phyloP scores from a whole-genome alignment of 2,888 invertebrate genomes.

The Melikaiella ostensackeni region DNA sequence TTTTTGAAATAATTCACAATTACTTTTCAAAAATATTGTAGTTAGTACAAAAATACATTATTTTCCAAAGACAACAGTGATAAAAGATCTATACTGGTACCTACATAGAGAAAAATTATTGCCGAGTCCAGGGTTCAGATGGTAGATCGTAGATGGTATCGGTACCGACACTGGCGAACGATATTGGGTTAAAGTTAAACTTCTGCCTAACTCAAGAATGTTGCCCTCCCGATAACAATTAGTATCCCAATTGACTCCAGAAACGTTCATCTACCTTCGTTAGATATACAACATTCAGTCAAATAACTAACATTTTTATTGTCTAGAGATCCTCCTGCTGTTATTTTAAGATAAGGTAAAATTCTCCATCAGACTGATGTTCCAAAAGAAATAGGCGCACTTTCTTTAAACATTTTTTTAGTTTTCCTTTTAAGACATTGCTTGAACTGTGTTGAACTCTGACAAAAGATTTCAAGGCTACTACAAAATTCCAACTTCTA shows the following conservation, averaged over 20 bases:
- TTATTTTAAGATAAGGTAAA: neutral
- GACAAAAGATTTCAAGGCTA: too few relatives aligned
- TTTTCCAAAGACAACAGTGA: neutral
- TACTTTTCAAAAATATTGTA: too few relatives aligned
- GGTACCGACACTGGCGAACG: constrained; percentile 3
- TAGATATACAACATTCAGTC: constrained; percentile 16
- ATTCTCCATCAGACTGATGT: neutral
- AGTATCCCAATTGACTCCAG: constrained; percentile 24
- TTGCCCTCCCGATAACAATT: constrained; percentile 22
- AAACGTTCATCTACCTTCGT: constrained; percentile 24
- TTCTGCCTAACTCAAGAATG: constrained; percentile 21
- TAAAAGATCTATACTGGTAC: constrained; percentile 1
- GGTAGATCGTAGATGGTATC: constrained; percentile 4
- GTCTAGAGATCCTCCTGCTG: neutral
- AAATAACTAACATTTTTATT: constrained; percentile 31
- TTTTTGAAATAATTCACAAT: too few relatives aligned
- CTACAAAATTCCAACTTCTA: too few relatives aligned
- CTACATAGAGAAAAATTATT: constrained; percentile 19
- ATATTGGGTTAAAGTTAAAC: constrained; percentile 9
- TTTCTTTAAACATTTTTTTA: neutral
- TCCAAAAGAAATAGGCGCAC: neutral
- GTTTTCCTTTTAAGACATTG: neutral
- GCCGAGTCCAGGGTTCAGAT: neutral
- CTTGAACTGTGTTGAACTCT: neutral
- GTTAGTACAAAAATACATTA: neutral